Base-by-base conservation (phyloP, 2,888 invertebrate genomes). In the Netelia melanura region DNA sequence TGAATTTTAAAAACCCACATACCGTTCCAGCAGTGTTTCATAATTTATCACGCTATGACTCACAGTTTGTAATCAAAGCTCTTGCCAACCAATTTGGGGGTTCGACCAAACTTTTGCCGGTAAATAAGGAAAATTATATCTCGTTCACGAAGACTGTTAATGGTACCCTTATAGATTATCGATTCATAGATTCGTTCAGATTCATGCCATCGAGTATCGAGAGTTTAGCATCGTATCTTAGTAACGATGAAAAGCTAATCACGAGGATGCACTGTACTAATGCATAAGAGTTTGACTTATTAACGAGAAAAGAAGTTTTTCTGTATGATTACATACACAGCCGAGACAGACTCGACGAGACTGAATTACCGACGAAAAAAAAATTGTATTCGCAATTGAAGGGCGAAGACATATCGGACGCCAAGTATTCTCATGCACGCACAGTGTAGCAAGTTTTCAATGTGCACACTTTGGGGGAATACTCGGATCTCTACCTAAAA, bases 81-180 rank as follows among this genome's bases (percentile, higher is more conserved):
- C n/a, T 58, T 14, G 71, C 71, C 2, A 38, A 3, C 1, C 1
- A 77, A 62, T 56, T 56, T 17, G 38, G 43, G n/a, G 56, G 38
- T 48, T 8, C n/a, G 70, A 38, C 38, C 58, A 38, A 84, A n/a
- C 91, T 10, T 86, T 92, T 43, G 70, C 87, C 92, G 0, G 71
- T 88, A 25, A 91, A 89, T 65, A 91, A 68, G 91, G 93, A 86
- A 87, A 89, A 81, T 17, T 92, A 90, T 71, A 89, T 91, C 54
- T 90, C 90, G 6, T 91, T 92, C 81, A 89, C 87, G 1, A 90
- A 88, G 61, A 72, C 76, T 65, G 70, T 88, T 54, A 68, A 83
- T 2, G 25, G 25, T 3, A 70, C 77, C 17, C 72, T 81, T 3
- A 86, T 87, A 30, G 67, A 85, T 30, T 83, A 87, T 56, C 56